A percentile compares a stretch with the other conserved stretches of the same genome.
Conservation (phyloP, 2,888 invertebrate species). For the Apodemia mormo region DNA sequence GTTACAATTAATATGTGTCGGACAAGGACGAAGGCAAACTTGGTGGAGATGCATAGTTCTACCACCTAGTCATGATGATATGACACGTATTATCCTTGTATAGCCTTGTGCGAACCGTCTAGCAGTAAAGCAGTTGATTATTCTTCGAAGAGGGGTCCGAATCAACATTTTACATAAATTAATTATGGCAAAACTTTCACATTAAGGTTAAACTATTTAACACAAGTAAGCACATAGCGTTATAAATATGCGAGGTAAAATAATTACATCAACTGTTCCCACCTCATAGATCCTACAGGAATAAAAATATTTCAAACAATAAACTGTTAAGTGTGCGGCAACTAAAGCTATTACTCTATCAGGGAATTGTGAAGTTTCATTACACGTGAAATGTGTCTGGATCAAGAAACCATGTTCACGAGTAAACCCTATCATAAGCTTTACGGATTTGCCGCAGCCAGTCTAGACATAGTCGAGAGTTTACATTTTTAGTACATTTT, state of each 20-base stretch:
- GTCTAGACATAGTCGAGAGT: constrained; percentile 38
- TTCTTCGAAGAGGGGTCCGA: no score
- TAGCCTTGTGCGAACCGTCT: no score
- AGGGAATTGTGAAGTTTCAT: constrained; percentile 25
- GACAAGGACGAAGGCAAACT: no score
- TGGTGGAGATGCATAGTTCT: no score
- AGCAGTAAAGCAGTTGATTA: no score
- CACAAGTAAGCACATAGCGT: no score
- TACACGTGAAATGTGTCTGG: constrained; percentile 29
- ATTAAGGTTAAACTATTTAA: no score
- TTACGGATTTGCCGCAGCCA: constrained; percentile 36
- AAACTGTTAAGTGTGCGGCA: not conserved
- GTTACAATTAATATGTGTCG: no score
- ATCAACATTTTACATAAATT: no score
- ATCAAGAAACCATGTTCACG: constrained; percentile 34
- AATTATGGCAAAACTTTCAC: no score
- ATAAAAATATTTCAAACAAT: constrained; percentile 14
- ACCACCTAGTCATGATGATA: no score
- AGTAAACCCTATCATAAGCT: constrained; percentile 37
- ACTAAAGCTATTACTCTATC: not conserved
- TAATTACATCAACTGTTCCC: not conserved
- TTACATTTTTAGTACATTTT: constrained; percentile 30
- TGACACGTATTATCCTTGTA: no score
- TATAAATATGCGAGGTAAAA: not conserved
- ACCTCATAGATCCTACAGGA: not conserved